These are phyloP conservation scores for Tonatia bakeri DNA, from an alignment of 2,113 vertebrate genomes.

Conservation along the genomic window DNA sequence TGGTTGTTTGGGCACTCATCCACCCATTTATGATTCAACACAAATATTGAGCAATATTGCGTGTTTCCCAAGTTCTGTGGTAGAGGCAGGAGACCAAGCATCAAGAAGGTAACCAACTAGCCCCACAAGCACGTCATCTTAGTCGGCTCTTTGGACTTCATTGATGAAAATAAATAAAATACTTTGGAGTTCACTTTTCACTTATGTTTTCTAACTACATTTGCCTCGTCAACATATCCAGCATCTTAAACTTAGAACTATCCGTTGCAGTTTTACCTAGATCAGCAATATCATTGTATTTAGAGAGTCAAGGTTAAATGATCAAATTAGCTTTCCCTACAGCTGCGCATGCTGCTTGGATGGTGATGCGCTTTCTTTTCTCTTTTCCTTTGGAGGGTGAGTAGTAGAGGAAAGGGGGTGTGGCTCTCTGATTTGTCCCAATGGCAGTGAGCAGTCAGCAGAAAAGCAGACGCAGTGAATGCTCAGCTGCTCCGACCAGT, in stretches of 20 bases:
- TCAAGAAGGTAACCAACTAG: background rate
- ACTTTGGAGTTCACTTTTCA: background rate
- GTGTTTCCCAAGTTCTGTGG: background rate
- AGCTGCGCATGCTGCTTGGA: background rate
- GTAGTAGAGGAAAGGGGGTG: background rate
- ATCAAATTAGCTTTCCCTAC: constrained; percentile 39
- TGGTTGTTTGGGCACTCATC: background rate
- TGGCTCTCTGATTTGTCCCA: constrained; percentile 71
- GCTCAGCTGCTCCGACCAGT: constrained; percentile 81
- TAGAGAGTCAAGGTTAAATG: constrained; percentile 34
- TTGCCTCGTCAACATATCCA: background rate
- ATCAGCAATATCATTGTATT: constrained; percentile 21
- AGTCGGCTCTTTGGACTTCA: background rate
- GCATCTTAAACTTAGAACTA: background rate
- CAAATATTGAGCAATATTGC: background rate
- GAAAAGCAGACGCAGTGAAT: constrained; percentile 79
- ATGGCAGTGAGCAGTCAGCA: constrained; percentile 76
- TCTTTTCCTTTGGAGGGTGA: background rate
- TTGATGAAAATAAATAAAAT: background rate
- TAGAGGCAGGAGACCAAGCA: background rate
- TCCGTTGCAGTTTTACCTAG: background rate
- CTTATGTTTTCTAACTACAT: background rate
- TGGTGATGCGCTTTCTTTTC: background rate
- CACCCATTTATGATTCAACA: background rate
- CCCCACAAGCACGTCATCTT: too few relatives aligned